phyloP scores from a whole-genome alignment of 2,797 vertebrate species.

The Trachops cirrhosus region DNA sequence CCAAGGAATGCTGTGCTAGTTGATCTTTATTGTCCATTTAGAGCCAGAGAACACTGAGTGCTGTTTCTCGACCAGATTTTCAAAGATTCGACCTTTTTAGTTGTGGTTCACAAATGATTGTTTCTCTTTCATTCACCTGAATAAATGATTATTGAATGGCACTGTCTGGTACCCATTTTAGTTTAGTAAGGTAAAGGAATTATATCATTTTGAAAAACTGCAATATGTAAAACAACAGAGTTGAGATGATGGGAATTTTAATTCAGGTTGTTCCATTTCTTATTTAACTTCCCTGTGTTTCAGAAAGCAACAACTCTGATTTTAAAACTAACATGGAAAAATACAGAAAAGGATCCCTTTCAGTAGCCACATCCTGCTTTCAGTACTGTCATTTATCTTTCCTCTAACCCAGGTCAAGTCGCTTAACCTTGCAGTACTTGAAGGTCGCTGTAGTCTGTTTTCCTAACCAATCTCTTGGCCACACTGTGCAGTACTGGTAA shows the following conservation, averaged over 20 bases:
- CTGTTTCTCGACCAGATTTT: background rate
- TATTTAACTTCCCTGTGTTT: background rate
- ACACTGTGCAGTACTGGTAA: background rate
- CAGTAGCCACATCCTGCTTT: background rate
- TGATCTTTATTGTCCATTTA: background rate
- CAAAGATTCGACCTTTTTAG: background rate
- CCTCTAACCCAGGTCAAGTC: background rate
- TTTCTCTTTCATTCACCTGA: background rate
- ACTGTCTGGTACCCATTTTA: background rate
- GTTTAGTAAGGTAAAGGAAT: background rate
- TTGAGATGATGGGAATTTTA: background rate
- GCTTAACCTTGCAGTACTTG: background rate
- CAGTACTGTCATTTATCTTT: background rate
- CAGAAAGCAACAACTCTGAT: background rate
- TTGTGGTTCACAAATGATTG: background rate
- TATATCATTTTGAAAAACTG: background rate
- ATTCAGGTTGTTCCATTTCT: background rate
- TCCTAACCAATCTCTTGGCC: background rate
- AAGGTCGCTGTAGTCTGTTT: background rate
- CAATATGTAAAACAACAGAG: background rate
- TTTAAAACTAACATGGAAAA: background rate
- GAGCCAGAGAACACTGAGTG: background rate
- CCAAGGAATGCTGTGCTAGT: background rate
- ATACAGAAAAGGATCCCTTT: background rate
- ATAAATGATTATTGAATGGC: background rate